Conservation (phyloP, 2,888 invertebrate genomes). For the Dryobota labecula region DNA sequence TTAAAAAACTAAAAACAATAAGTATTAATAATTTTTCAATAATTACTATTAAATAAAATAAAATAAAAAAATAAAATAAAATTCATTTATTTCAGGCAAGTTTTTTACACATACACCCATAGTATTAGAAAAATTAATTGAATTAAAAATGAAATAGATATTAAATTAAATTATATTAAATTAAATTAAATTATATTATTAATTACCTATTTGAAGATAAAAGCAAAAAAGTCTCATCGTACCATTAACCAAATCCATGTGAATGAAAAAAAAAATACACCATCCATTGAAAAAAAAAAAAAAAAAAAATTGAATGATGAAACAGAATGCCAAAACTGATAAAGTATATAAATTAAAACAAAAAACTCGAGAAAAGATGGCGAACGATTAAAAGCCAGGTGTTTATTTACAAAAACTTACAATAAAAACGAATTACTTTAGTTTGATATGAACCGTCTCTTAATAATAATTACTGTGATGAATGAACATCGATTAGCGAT, state of each 20-base stretch:
- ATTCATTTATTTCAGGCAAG: too few species aligned
- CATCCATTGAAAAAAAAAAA: slow-evolving; percentile 1
- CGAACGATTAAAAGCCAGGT: slow-evolving; percentile 46
- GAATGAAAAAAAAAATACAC: not conserved
- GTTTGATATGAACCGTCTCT: slow-evolving; percentile 62
- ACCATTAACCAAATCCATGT: not conserved
- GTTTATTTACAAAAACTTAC: slow-evolving; percentile 44
- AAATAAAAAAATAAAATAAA: too few species aligned
- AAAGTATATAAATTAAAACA: slow-evolving; percentile 43
- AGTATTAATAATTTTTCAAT: not conserved
- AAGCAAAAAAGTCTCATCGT: not conserved
- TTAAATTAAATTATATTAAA: too few species aligned
- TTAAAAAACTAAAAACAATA: too few species aligned
- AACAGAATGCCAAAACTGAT: slow-evolving; percentile 4
- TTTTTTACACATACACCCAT: too few species aligned
- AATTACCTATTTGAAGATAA: too few species aligned
- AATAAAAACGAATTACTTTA: slow-evolving; percentile 59
- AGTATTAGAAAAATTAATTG: too few species aligned
- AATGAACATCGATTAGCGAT: slow-evolving; percentile 41
- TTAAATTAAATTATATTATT: too few species aligned
- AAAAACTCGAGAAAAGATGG: slow-evolving; percentile 42
- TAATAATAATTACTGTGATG: slow-evolving; percentile 65
- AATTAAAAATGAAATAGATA: too few species aligned
- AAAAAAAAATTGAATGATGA: slow-evolving; percentile 9
- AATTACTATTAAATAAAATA: too few species aligned